Evolutionary conservation across 2,797 vertebrate genomes (phyloP).

Genomic region (Sciaenops ocellatus): DNA sequence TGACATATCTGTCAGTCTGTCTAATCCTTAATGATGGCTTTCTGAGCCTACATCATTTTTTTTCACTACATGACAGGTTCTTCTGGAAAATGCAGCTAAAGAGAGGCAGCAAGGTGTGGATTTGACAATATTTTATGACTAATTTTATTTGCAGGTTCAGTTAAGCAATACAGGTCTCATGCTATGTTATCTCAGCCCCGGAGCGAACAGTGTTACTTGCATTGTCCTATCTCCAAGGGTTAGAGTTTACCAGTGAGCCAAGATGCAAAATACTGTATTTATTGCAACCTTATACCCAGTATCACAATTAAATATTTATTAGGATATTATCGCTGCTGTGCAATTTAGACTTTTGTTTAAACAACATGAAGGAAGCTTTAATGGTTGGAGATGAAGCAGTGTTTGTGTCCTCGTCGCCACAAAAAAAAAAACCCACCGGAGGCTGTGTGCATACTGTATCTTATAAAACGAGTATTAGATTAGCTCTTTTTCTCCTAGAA

Average conservation of each 20-base stretch:
- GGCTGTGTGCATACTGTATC: conserved; percentile 36
- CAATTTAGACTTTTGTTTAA: conserved; percentile 25
- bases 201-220: background rate
- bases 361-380: conserved; percentile 2
- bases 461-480: conserved; percentile 44
- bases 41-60: conserved; percentile 35
- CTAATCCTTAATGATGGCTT: conserved; percentile 67
- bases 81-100: conserved; percentile 31
- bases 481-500: conserved; percentile 32
- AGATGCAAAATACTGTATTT: background rate
- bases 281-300: background rate
- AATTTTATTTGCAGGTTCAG: conserved; percentile 41
- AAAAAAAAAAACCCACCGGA: conserved; percentile 30
- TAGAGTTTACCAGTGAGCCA: background rate
- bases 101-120: conserved; percentile 2
- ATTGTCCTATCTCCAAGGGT: background rate
- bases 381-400: conserved; percentile 11
- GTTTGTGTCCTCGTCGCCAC: conserved; percentile 26
- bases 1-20: conserved; percentile 68
- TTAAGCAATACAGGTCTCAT: conserved; percentile 12
- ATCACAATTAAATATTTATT: background rate
- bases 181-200: background rate
- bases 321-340: background rate
- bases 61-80: conserved; percentile 32
- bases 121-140: conserved; percentile 3